These are phyloP conservation scores for Etheostoma spectabile DNA, from an alignment of 2,113 vertebrate species.

Conservation along the genomic window DNA sequence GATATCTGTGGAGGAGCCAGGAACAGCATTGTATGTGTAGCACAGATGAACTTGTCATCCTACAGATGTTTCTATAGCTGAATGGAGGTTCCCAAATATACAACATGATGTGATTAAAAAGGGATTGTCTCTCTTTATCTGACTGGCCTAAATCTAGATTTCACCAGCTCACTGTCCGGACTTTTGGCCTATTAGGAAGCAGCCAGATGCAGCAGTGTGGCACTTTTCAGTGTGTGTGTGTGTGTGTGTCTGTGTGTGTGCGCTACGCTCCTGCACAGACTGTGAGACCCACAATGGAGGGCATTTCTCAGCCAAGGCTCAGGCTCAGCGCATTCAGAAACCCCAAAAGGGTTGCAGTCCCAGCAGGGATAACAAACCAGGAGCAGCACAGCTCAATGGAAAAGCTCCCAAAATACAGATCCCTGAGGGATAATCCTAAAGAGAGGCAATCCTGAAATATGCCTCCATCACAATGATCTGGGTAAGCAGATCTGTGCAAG, in stretches of 20 bases:
- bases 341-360: constrained; percentile 26
- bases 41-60: constrained; percentile 28
- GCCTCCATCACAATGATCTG: constrained; percentile 40
- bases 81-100: constrained; percentile 19
- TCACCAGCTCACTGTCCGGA: constrained; percentile 22
- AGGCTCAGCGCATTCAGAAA: constrained; percentile 44
- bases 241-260: constrained; percentile 10
- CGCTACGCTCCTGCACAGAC: not conserved
- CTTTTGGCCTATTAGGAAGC: constrained; percentile 40
- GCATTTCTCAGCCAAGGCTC: constrained; percentile 59
- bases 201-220: constrained; percentile 49
- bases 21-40: constrained; percentile 49
- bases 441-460: constrained; percentile 49
- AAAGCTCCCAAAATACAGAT: constrained; percentile 53
- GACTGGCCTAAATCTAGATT: constrained; percentile 16
- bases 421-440: constrained; percentile 57
- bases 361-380: constrained; percentile 57
- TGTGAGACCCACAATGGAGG: constrained; percentile 50
- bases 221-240: constrained; percentile 31
- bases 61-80: constrained; percentile 33
- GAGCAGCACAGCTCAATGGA: constrained; percentile 41
- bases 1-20: constrained; percentile 47
- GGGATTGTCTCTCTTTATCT: constrained; percentile 14
- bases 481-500: constrained; percentile 45
- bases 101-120: constrained; percentile 10